Percentiles rank a stretch among this genome's conserved stretches.
Conservation (phyloP, 1,140 invertebrate genomes). For the Nasonia vitripennis region DNA sequence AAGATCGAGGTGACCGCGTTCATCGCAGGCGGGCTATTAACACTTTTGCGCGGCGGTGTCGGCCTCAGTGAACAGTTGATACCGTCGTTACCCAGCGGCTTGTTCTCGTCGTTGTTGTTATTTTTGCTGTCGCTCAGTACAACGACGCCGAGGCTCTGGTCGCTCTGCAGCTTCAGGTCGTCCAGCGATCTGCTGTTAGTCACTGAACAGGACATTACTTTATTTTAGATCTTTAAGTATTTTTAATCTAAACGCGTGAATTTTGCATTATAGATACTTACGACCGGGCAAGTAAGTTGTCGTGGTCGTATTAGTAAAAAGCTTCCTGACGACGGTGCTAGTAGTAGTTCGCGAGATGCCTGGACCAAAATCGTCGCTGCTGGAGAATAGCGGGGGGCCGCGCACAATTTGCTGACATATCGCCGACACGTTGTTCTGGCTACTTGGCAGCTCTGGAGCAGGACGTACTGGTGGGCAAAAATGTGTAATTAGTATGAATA, state of each 20-base stretch:
- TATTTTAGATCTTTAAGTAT: conserved; percentile 9
- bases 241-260: not conserved
- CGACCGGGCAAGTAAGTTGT: conserved; percentile 53
- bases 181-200: conserved; percentile 69
- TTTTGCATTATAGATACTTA: not conserved
- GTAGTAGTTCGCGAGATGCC: conserved; percentile 63
- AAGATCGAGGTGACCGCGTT: conserved; percentile 57
- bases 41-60: conserved; percentile 60
- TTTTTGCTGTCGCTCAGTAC: conserved; percentile 48
- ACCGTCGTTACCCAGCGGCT: conserved; percentile 51
- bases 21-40: conserved; percentile 24
- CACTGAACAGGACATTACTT: conserved; percentile 59
- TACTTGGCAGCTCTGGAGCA: conserved; percentile 86
- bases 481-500: conserved; percentile 31
- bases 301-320: conserved; percentile 58
- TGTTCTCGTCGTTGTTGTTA: conserved; percentile 50
- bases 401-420: conserved; percentile 92
- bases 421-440: conserved; percentile 86
- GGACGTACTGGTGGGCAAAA: conserved; percentile 79
- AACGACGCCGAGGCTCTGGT: conserved; percentile 52
- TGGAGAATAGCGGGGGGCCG: conserved; percentile 87
- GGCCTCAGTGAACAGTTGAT: conserved; percentile 68
- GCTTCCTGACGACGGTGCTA: conserved; percentile 65
- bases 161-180: conserved; percentile 69
- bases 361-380: conserved; percentile 79